phyloP scores from a whole-genome alignment of 2,888 invertebrate genomes.

The Cecidostiba fungosa region DNA sequence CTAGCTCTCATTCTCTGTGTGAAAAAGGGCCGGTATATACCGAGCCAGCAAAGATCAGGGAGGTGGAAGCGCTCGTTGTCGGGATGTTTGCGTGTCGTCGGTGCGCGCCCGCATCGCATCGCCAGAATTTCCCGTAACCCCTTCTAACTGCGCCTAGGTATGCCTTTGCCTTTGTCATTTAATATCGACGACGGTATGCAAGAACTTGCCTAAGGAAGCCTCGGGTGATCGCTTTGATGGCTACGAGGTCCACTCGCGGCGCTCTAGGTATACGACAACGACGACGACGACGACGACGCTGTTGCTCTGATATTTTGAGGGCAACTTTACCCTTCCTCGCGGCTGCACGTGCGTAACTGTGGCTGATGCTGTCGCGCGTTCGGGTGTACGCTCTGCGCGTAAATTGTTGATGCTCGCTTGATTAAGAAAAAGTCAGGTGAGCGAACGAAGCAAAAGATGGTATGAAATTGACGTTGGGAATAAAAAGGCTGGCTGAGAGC shows the following conservation, averaged over 20 bases:
- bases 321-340: not conserved
- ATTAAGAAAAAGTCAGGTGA: not conserved
- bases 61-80: slow-evolving; percentile 3
- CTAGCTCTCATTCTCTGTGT: not conserved
- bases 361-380: not conserved
- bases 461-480: not conserved
- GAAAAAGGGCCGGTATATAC: not conserved
- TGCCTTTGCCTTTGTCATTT: slow-evolving; percentile 81
- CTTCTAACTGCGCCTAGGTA: slow-evolving; percentile 73
- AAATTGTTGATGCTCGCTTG: slow-evolving; percentile 4
- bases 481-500: slow-evolving; percentile 16
- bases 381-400: not conserved
- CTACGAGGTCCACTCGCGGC: slow-evolving; percentile 66
- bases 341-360: not conserved
- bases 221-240: slow-evolving; percentile 80
- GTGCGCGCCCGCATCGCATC: slow-evolving; percentile 69
- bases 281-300: not conserved
- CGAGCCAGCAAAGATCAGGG: not conserved
- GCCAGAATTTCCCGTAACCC: slow-evolving; percentile 76
- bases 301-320: slow-evolving; percentile 33
- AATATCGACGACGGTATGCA: slow-evolving; percentile 79
- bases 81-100: slow-evolving; percentile 71
- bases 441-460: not conserved
- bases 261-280: not conserved
- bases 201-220: slow-evolving; percentile 77